Percentiles rank a stretch among this genome's conserved stretches.
Conservation (phyloP, 2,888 invertebrate genomes). For the Heliconius ismenius region DNA sequence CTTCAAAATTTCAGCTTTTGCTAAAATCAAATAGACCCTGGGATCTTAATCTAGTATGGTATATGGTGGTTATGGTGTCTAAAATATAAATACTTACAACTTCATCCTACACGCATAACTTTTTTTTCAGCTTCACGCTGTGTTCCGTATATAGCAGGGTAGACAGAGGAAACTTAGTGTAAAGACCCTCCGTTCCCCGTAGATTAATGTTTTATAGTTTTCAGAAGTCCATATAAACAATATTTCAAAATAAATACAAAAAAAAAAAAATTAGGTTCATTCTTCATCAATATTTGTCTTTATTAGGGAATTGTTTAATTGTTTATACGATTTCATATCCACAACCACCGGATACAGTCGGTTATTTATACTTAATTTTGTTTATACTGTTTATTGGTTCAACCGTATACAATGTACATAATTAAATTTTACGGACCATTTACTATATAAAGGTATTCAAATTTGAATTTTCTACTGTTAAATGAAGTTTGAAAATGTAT, state of each 20-base stretch:
- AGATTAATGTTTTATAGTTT: background rate
- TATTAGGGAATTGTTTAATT: slow-evolving; percentile 31
- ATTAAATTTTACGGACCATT: slow-evolving; percentile 24
- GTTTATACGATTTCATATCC: slow-evolving; percentile 32
- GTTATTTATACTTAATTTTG: no score
- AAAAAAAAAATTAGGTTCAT: background rate
- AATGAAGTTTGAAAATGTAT: background rate
- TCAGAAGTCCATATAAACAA: background rate
- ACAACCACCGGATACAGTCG: slow-evolving; percentile 43
- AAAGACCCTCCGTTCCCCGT: no score
- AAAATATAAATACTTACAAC: background rate
- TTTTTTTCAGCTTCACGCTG: no score
- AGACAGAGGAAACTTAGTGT: no score
- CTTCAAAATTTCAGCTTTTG: no score
- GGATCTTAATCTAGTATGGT: no score
- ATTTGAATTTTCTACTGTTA: background rate
- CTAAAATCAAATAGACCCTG: no score
- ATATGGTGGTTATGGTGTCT: no score
- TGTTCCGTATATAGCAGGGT: no score
- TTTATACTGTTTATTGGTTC: slow-evolving; percentile 40
- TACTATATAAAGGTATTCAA: background rate
- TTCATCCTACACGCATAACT: no score
- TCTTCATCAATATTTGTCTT: background rate
- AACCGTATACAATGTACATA: slow-evolving; percentile 40
- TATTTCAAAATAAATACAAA: background rate